These are phyloP conservation scores for Corydoras sp. DNA, from an alignment of 2,113 vertebrate species.

Conservation along the genomic window DNA sequence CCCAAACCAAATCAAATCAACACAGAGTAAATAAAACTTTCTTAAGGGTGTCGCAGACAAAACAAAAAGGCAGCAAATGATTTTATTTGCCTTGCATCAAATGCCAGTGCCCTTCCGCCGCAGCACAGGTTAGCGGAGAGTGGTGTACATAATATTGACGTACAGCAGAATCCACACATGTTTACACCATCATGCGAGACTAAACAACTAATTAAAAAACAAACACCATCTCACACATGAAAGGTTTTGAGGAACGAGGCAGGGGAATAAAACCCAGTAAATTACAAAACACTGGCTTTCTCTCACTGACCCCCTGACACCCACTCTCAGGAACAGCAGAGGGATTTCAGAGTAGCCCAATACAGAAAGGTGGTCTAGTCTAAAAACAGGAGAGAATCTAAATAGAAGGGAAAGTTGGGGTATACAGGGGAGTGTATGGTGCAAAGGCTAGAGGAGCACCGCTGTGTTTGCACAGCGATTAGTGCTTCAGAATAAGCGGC, in stretches of 20 bases:
- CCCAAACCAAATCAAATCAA: slow-evolving; percentile 63
- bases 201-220: slow-evolving; percentile 73
- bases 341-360: slow-evolving; percentile 55
- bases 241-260: slow-evolving; percentile 65
- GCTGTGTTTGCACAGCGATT: slow-evolving; percentile 99
- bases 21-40: slow-evolving; percentile 67
- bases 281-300: slow-evolving; percentile 59
- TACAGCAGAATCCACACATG: slow-evolving; percentile 68
- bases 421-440: slow-evolving; percentile 89
- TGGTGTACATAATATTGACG: slow-evolving; percentile 69
- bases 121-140: slow-evolving; percentile 62
- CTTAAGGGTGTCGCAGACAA: slow-evolving; percentile 55
- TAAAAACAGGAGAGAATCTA: slow-evolving; percentile 45
- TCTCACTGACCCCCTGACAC: slow-evolving; percentile 32
- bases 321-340: slow-evolving; percentile 17
- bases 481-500: slow-evolving; percentile 99
- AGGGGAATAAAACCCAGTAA: slow-evolving; percentile 66
- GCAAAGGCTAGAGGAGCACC: slow-evolving; percentile 85
- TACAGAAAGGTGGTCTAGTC: slow-evolving; percentile 42
- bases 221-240: slow-evolving; percentile 65
- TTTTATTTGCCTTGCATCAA: slow-evolving; percentile 74
- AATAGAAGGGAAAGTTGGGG: slow-evolving; percentile 66
- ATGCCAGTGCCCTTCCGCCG: slow-evolving; percentile 63
- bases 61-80: slow-evolving; percentile 72
- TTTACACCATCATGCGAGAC: slow-evolving; percentile 65